Evolutionary conservation across 2,888 invertebrate genomes (phyloP).

Genomic region (Chrysolina oricalcia): DNA sequence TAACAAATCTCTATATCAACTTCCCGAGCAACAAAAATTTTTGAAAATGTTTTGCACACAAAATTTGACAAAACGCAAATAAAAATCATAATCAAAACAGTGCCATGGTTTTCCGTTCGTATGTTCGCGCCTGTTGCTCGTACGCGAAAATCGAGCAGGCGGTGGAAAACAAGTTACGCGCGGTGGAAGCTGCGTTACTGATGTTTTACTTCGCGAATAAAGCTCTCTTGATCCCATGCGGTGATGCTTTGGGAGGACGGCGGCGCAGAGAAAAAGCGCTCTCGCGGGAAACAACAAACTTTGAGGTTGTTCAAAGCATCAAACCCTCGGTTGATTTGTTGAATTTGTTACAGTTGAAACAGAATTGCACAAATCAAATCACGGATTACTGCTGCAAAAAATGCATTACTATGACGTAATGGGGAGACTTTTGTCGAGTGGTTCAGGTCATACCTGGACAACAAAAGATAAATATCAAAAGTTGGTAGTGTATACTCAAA

Average conservation of each 20-base stretch:
- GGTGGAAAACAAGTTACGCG: conserved; percentile 20
- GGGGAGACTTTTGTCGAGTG: no score
- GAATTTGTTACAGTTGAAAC: no score
- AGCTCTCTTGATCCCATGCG: conserved; percentile 55
- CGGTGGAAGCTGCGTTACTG: conserved; percentile 59
- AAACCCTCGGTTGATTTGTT: no score
- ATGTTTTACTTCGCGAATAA: conserved; percentile 52
- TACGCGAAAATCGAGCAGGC: background rate
- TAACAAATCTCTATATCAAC: no score
- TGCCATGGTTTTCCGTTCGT: background rate
- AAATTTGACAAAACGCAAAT: background rate
- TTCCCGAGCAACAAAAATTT: no score
- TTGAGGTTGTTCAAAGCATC: background rate
- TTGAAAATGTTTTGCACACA: no score
- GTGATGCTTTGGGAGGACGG: conserved; percentile 49
- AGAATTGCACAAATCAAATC: no score
- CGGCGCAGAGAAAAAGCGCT: conserved; percentile 53
- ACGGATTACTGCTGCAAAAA: no score
- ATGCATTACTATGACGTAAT: no score
- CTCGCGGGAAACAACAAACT: conserved; percentile 25
- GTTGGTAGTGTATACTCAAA: no score
- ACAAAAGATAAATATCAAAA: no score
- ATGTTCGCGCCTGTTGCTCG: background rate
- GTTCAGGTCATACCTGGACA: no score
- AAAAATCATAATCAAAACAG: background rate